Conservation (phyloP, 2,113 vertebrate genomes). For the Spermophilus dauricus region DNA sequence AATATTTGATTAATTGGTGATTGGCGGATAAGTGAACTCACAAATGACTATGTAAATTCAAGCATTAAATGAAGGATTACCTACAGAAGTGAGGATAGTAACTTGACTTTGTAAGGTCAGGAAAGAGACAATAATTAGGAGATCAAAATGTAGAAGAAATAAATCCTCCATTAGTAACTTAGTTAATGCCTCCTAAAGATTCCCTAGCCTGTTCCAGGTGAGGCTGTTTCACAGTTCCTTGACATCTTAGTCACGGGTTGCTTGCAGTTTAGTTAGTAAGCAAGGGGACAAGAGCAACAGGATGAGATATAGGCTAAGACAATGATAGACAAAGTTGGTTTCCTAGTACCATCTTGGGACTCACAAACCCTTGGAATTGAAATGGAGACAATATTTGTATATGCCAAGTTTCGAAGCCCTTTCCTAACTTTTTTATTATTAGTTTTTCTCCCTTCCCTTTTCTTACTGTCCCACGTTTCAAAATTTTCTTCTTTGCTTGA, state of each 20-base stretch:
- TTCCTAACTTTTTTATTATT: not conserved
- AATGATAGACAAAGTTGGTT: not conserved
- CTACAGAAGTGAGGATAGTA: not conserved
- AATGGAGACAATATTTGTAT: not conserved
- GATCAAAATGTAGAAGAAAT: not conserved
- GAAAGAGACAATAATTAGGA: not conserved
- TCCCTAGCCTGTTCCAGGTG: not conserved
- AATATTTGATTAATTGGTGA: not conserved
- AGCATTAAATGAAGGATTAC: not conserved
- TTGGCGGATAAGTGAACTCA: not conserved
- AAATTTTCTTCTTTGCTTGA: not conserved
- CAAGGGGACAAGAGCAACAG: not conserved
- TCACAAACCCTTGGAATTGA: not conserved
- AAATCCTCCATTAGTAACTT: not conserved
- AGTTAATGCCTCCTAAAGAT: not conserved
- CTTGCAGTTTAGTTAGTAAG: not conserved
- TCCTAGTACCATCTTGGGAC: not conserved
- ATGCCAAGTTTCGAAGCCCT: not conserved
- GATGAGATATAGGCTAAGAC: not conserved
- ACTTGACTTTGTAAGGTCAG: constrained; percentile 1
- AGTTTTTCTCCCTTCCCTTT: not conserved
- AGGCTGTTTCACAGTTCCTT: not conserved
- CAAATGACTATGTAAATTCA: constrained; percentile 15
- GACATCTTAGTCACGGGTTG: not conserved
- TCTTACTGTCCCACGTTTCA: constrained; percentile 40